Percentiles rank a stretch among this genome's conserved stretches.
Conservation (phyloP, 2,888 invertebrate genomes). For the Caenorhabditis afra region DNA sequence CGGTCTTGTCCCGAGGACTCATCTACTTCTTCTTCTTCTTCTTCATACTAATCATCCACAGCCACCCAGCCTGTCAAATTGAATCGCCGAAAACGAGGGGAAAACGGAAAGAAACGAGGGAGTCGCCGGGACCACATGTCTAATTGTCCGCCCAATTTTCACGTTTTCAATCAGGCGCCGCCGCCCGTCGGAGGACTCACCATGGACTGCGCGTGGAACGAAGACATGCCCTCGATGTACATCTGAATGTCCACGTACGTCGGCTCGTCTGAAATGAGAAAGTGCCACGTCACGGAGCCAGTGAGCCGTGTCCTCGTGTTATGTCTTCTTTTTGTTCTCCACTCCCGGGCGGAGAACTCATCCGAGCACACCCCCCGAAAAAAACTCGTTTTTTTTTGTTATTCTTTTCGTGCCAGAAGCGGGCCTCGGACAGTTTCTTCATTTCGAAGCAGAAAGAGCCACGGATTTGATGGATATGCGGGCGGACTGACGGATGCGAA, state of each 20-base stretch:
- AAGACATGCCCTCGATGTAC: conserved; percentile 80
- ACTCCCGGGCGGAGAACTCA: conserved; percentile 27
- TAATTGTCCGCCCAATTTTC: conserved; percentile 53
- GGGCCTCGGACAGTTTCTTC: conserved; percentile 35
- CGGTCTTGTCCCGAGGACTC: background rate
- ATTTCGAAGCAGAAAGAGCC: conserved; percentile 8
- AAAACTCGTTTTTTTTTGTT: conserved; percentile 23
- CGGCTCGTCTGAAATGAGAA: conserved; percentile 72
- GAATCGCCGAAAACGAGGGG: conserved; percentile 12
- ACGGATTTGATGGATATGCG: conserved; percentile 43
- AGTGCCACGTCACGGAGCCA: background rate
- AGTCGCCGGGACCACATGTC: conserved; percentile 4
- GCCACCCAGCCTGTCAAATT: conserved; percentile 25
- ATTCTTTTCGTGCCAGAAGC: conserved; percentile 24
- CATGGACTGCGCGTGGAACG: conserved; percentile 80
- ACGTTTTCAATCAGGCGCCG: conserved; percentile 47
- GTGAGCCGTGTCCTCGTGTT: conserved; percentile 18
- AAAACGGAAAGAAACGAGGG: conserved; percentile 13
- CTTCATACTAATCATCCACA: conserved; percentile 41
- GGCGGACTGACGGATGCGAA: conserved; percentile 41
- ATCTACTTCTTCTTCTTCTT: conserved; percentile 16
- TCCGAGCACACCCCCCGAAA: conserved; percentile 17
- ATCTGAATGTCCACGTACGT: conserved; percentile 78
- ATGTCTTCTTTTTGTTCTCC: conserved; percentile 40
- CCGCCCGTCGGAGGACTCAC: conserved; percentile 52